Conservation (phyloP, 53 echinoderm and acorn worm genomes). For the Astropecten irregularis region DNA sequence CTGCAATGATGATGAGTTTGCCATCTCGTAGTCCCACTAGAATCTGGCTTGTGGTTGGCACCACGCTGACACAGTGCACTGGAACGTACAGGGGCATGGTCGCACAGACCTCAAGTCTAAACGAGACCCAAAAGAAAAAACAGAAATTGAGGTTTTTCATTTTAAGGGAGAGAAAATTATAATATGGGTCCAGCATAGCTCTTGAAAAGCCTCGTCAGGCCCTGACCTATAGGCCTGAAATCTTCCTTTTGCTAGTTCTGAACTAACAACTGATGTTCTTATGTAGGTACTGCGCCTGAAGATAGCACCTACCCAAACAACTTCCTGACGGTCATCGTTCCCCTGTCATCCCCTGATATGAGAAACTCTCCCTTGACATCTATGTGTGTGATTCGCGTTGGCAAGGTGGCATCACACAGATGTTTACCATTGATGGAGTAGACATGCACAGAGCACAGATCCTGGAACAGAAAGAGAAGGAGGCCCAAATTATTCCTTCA, state of each 20-base stretch:
- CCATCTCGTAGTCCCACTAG: constrained; percentile 94
- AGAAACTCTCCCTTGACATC: constrained; percentile 82
- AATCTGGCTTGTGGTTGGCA: constrained; percentile 93
- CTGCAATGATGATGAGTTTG: constrained; percentile 93
- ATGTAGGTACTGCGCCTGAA: too few relatives aligned
- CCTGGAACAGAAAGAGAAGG: constrained; percentile 48
- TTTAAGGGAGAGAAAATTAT: too few relatives aligned
- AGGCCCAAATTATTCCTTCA: too few relatives aligned
- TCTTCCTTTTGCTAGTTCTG: too few relatives aligned
- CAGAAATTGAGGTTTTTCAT: too few relatives aligned
- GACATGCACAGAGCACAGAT: constrained; percentile 77
- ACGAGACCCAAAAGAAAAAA: too few relatives aligned
- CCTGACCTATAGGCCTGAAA: too few relatives aligned
- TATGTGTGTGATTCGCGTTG: constrained; percentile 76
- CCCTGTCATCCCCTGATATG: constrained; percentile 80
- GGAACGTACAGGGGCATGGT: constrained; percentile 84
- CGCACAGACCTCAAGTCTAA: constrained; percentile 70
- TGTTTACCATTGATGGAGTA: constrained; percentile 95
- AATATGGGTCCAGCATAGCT: too few relatives aligned
- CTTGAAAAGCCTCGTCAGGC: too few relatives aligned
- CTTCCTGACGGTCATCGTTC: constrained; percentile 75
- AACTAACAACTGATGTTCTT: too few relatives aligned
- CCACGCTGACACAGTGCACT: constrained; percentile 89
- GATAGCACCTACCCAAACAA: constrained; percentile 83
- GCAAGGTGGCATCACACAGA: constrained; percentile 56